A percentile compares a stretch with the other conserved stretches of the same genome.
These are phyloP conservation scores for Dromius quadrimaculatus DNA, from an alignment of 2,888 invertebrate species.

Conservation along the genomic window DNA sequence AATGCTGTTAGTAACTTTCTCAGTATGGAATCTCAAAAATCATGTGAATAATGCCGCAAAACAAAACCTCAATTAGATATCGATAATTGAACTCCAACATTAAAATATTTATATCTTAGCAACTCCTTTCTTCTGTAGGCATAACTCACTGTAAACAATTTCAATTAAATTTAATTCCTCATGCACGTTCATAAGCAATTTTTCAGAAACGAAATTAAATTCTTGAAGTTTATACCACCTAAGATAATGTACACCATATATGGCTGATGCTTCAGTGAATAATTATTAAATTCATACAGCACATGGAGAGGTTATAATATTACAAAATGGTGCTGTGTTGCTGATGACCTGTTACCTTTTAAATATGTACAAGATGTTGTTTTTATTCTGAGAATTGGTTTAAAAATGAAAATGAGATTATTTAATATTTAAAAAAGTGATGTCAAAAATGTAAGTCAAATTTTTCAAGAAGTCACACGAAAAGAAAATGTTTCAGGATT, in stretches of 20 bases:
- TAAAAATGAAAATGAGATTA: too few relatives aligned
- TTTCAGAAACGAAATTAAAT: slow-evolving; percentile 46
- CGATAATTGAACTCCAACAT: slow-evolving; percentile 7
- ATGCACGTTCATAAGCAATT: slow-evolving; percentile 48
- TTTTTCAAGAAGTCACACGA: too few relatives aligned
- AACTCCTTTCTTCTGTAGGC: slow-evolving; percentile 39
- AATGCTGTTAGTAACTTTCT: too few relatives aligned
- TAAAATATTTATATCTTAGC: slow-evolving; percentile 17
- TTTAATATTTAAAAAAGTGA: too few relatives aligned
- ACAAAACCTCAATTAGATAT: slow-evolving; percentile 14
- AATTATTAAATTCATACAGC: slow-evolving; percentile 48
- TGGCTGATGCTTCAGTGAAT: slow-evolving; percentile 27
- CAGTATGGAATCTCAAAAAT: too few relatives aligned
- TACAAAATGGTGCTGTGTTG: slow-evolving; percentile 4
- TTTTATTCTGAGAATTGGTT: too few relatives aligned
- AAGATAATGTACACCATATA: slow-evolving; percentile 31
- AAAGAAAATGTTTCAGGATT: too few relatives aligned
- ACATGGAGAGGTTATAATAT: slow-evolving; percentile 36
- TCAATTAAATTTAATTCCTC: slow-evolving; percentile 49
- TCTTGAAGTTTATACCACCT: slow-evolving; percentile 1
- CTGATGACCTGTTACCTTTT: slow-evolving; percentile 8
- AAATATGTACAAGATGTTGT: slow-evolving; percentile 20
- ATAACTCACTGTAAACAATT: slow-evolving; percentile 35
- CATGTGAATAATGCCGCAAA: too few relatives aligned
- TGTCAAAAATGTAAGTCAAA: too few relatives aligned